phyloP scores from a whole-genome alignment of 2,888 invertebrate species.

The Polyommatus icarus region DNA sequence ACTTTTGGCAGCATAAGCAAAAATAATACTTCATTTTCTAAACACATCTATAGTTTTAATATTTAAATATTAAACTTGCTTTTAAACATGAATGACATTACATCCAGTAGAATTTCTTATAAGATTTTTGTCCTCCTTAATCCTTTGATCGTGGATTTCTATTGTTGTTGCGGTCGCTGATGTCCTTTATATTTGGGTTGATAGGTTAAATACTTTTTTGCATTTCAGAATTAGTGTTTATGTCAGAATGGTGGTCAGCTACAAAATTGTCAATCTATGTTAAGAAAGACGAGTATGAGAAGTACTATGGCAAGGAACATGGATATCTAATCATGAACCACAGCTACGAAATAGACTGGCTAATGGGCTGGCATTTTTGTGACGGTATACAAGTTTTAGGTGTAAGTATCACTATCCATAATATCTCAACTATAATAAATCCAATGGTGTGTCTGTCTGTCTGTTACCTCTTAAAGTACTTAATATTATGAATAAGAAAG shows the following conservation, averaged over 20 bases:
- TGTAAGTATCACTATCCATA: constrained; percentile 74
- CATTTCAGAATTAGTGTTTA: constrained; percentile 91
- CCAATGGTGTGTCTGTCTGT: no score
- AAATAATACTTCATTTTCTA: not conserved
- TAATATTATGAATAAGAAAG: not conserved
- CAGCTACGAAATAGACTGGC: constrained; percentile 97
- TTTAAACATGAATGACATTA: not conserved
- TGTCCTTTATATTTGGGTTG: no score
- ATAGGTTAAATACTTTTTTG: not conserved
- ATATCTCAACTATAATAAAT: no score
- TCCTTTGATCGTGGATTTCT: no score
- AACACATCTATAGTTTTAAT: not conserved
- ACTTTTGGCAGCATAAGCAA: not conserved
- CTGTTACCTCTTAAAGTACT: no score
- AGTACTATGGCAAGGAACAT: constrained; percentile 93
- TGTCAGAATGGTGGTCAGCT: constrained; percentile 97
- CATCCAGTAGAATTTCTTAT: not conserved
- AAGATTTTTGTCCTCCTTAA: not conserved
- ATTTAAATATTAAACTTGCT: not conserved
- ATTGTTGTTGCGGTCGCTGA: no score
- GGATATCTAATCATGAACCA: constrained; percentile 96
- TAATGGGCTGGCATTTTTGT: constrained; percentile 95
- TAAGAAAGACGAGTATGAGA: constrained; percentile 88
- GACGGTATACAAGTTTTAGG: constrained; percentile 90
- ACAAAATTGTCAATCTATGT: constrained; percentile 86